phyloP scores from a whole-genome alignment of 2,888 invertebrate species.

The Lamellibrachia columna region DNA sequence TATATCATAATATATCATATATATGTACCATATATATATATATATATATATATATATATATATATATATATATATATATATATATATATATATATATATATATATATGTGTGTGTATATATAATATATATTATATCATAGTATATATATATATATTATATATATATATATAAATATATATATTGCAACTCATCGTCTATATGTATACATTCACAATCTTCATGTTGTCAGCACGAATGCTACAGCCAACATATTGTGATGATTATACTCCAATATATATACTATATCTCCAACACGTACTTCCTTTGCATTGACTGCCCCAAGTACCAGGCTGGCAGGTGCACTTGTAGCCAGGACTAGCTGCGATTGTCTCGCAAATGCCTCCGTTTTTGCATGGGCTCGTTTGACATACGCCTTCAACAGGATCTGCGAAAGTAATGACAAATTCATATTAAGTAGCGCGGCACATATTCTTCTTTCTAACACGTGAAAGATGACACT shows the following conservation, averaged over 20 bases:
- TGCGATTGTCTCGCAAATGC: background rate
- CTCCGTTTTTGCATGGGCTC: conserved; percentile 19
- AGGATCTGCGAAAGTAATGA: conserved; percentile 6
- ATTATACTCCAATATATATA: background rate
- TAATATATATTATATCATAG: background rate
- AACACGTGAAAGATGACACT: no score
- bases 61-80: no score
- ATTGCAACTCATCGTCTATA: background rate
- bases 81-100: background rate
- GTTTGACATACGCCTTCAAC: conserved; percentile 20
- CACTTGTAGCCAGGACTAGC: conserved; percentile 1
- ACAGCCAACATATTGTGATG: background rate
- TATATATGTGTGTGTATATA: background rate
- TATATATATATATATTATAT: background rate
- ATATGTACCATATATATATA: no score
- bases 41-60: no score
- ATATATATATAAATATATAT: background rate
- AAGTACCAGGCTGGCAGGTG: conserved; percentile 20
- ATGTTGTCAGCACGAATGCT: background rate
- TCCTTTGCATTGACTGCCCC: background rate
- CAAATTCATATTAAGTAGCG: no score
- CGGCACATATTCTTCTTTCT: no score
- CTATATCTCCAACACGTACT: background rate
- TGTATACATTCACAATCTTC: background rate
- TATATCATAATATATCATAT: background rate